phyloP scores from a whole-genome alignment of 2,888 invertebrate species.

The Eristalis pertinax region DNA sequence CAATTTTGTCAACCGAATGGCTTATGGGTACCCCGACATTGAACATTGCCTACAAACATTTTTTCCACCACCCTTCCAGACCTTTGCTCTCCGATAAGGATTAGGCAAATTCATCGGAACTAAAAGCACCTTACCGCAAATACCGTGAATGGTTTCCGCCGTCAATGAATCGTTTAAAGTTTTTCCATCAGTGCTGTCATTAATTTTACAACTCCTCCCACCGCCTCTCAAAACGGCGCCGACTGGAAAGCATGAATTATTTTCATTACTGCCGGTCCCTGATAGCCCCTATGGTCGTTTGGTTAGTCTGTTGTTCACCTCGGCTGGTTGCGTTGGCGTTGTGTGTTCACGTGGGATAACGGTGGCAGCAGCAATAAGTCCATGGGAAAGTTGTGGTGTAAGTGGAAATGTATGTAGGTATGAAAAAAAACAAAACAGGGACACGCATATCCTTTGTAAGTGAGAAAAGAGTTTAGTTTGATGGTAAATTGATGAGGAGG shows the following conservation, averaged over 20 bases:
- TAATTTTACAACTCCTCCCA: background rate
- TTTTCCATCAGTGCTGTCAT: background rate
- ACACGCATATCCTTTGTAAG: constrained; percentile 45
- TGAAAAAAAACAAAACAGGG: background rate
- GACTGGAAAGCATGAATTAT: background rate
- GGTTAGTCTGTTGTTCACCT: background rate
- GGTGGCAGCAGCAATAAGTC: background rate
- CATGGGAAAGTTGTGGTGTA: background rate
- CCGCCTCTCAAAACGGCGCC: background rate
- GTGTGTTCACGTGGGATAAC: background rate
- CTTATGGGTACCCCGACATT: background rate
- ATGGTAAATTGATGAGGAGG: constrained; percentile 31
- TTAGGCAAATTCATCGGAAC: background rate
- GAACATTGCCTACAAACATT: background rate
- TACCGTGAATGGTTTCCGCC: background rate
- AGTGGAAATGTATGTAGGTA: background rate
- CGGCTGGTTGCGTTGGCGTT: background rate
- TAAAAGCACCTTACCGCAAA: background rate
- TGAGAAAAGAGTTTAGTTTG: constrained; percentile 43
- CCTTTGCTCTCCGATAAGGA: background rate
- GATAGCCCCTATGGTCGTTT: background rate
- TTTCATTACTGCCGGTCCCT: background rate
- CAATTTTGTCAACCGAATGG: background rate
- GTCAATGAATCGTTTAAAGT: background rate
- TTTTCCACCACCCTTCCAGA: background rate